A percentile compares a stretch with the other conserved stretches of the same genome.
phyloP scores from a whole-genome alignment of 1,140 invertebrate genomes.

The Megalopta genalis region DNA sequence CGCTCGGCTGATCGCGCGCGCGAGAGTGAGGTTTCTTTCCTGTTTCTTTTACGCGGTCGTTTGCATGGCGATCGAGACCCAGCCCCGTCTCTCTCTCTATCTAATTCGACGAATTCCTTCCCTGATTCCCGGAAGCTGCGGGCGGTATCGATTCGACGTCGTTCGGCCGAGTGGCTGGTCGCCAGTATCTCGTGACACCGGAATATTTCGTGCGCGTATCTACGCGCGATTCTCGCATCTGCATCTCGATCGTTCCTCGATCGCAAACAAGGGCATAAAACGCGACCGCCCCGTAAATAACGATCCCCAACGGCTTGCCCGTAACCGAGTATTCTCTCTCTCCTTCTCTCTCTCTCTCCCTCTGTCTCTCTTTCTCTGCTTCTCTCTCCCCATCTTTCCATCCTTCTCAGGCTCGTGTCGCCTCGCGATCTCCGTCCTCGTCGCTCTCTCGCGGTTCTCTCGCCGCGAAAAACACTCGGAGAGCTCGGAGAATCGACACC shows the following conservation, averaged over 20 bases:
- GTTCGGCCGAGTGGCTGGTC: conserved; percentile 38
- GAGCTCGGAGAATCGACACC: too few relatives aligned
- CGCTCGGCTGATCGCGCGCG: too few relatives aligned
- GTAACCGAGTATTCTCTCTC: neutral
- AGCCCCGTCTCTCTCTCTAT: neutral
- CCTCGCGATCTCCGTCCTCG: too few relatives aligned
- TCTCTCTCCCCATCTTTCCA: too few relatives aligned
- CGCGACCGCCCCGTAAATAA: conserved; percentile 42
- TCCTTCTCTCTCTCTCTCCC: neutral
- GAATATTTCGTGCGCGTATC: conserved; percentile 29
- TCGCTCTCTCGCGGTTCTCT: too few relatives aligned
- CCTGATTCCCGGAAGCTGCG: conserved; percentile 60
- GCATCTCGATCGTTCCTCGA: conserved; percentile 31
- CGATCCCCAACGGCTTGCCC: conserved; percentile 16
- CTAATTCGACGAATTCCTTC: conserved; percentile 40
- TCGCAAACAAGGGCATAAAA: conserved; percentile 53
- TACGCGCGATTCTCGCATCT: conserved; percentile 33
- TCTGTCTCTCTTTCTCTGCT: neutral
- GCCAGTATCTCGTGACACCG: conserved; percentile 30
- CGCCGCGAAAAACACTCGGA: too few relatives aligned
- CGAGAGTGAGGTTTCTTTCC: conserved; percentile 3
- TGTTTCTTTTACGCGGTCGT: conserved; percentile 9
- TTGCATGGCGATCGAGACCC: conserved; percentile 19
- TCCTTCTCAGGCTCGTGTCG: too few relatives aligned
- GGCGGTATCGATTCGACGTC: conserved; percentile 60